A percentile compares a stretch with the other conserved stretches of the same genome.
Conservation (phyloP, 1,140 invertebrate species). For the Camponotus floridanus region DNA sequence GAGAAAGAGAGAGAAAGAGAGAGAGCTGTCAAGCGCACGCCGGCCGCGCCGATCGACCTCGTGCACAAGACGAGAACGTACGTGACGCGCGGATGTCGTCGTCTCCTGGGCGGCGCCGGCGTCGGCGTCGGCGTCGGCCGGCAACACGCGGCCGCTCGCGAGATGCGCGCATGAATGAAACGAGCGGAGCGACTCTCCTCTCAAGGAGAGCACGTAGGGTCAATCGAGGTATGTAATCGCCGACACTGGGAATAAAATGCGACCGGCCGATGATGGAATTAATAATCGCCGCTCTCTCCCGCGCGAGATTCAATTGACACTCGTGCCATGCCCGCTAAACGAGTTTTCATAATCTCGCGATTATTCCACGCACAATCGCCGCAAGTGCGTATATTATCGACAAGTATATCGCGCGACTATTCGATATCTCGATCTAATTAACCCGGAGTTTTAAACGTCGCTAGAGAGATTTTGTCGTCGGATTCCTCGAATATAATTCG, state of each 20-base stretch:
- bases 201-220: constrained; percentile 32
- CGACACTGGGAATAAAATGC: neutral
- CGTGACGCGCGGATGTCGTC: constrained; percentile 53
- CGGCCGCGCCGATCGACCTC: constrained; percentile 70
- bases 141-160: constrained; percentile 31
- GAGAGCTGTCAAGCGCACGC: constrained; percentile 73
- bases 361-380: neutral
- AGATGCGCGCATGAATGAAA: constrained; percentile 59
- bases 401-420: neutral
- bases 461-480: neutral
- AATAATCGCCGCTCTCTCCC: constrained; percentile 8
- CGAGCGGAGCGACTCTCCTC: constrained; percentile 27
- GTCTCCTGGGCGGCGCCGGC: constrained; percentile 53
- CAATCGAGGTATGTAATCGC: constrained; percentile 43
- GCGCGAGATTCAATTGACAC: neutral
- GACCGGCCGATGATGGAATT: constrained; percentile 25
- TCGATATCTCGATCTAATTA: neutral
- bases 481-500: neutral
- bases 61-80: constrained; percentile 50
- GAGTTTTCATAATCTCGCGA: neutral
- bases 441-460: neutral
- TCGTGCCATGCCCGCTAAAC: neutral
- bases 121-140: constrained; percentile 1
- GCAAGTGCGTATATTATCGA: neutral
- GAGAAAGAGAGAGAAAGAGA: constrained; percentile 4